These are phyloP conservation scores for Aethes cnicana DNA, from an alignment of 2,888 invertebrate genomes.

Conservation along the genomic window DNA sequence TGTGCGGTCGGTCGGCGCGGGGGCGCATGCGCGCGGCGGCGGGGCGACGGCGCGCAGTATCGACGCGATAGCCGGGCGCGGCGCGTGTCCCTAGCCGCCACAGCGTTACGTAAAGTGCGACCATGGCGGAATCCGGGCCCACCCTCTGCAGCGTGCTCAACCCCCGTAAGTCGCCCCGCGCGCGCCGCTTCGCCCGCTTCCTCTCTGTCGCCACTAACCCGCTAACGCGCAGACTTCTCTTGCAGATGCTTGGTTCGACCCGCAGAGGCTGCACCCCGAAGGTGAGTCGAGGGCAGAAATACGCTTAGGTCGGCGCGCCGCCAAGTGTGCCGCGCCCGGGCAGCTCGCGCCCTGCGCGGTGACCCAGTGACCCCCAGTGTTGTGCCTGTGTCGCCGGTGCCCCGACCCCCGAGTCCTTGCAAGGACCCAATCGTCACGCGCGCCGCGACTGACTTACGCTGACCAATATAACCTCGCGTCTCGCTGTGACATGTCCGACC, in stretches of 20 bases:
- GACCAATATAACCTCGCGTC: conserved; percentile 29
- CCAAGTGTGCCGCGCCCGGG: conserved; percentile 48
- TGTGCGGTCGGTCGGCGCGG: conserved; percentile 40
- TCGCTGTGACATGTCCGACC: conserved; percentile 27
- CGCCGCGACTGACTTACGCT: conserved; percentile 16
- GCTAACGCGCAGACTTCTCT: conserved; percentile 83
- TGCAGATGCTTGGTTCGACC: conserved; percentile 97
- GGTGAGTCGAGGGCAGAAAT: conserved; percentile 85
- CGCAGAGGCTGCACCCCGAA: conserved; percentile 94
- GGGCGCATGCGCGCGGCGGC: conserved; percentile 48
- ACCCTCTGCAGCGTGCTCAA: conserved; percentile 77
- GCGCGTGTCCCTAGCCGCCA: conserved; percentile 73
- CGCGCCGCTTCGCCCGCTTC: conserved; percentile 60
- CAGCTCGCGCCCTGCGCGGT: conserved; percentile 37
- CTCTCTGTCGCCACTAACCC: conserved; percentile 79
- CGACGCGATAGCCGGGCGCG: conserved; percentile 82
- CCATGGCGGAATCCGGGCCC: conserved; percentile 74
- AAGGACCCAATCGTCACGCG: conserved; percentile 16
- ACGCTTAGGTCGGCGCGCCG: conserved; percentile 57
- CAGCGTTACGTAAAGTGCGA: conserved; percentile 75
- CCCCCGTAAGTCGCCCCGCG: conserved; percentile 67
- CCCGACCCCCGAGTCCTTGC: conserved; percentile 1
- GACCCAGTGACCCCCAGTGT: conserved; percentile 46
- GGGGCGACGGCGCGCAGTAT: conserved; percentile 66
- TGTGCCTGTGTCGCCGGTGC: conserved; percentile 46